Percentiles rank a stretch among this genome's conserved stretches.
These are phyloP conservation scores for Hyphantria cunea DNA, from an alignment of 1,140 invertebrate species.

Conservation along the genomic window DNA sequence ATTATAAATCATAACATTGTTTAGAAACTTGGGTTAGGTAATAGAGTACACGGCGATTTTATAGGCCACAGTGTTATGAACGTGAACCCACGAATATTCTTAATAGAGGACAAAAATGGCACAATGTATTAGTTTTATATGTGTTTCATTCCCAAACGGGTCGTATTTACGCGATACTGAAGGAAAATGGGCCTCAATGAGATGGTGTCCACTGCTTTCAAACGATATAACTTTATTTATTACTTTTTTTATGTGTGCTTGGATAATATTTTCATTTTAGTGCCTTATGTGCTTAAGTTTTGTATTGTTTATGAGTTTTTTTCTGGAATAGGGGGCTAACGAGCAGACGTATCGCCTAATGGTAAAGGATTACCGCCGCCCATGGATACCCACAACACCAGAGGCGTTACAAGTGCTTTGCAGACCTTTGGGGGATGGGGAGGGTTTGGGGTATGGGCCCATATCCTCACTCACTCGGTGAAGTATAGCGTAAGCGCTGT, in stretches of 20 bases:
- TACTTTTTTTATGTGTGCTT: slow-evolving; percentile 25
- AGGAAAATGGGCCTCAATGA: slow-evolving; percentile 36
- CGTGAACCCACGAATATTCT: slow-evolving; percentile 29
- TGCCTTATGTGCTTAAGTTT: slow-evolving; percentile 6
- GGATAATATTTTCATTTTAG: slow-evolving; percentile 26
- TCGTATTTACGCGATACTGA: slow-evolving; percentile 39
- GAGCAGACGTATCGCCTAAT: too few species aligned
- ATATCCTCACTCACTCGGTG: too few species aligned
- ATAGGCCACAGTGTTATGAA: slow-evolving; percentile 24
- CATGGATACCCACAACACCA: too few species aligned
- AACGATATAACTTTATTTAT: slow-evolving; percentile 44
- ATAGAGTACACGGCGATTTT: slow-evolving; percentile 13
- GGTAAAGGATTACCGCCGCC: too few species aligned
- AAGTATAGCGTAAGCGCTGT: too few species aligned
- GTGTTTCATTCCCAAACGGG: slow-evolving; percentile 32
- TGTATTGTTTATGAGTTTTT: not conserved
- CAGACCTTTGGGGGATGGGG: too few species aligned
- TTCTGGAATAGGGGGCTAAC: too few species aligned
- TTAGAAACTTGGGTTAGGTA: slow-evolving; percentile 6
- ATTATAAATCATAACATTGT: not conserved
- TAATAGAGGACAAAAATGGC: slow-evolving; percentile 44
- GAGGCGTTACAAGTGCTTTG: too few species aligned
- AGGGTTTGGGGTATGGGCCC: too few species aligned
- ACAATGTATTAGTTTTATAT: slow-evolving; percentile 50
- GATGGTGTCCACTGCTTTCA: slow-evolving; percentile 37